Conservation (phyloP, 2,113 vertebrate genomes). For the Cinclus cinclus region DNA sequence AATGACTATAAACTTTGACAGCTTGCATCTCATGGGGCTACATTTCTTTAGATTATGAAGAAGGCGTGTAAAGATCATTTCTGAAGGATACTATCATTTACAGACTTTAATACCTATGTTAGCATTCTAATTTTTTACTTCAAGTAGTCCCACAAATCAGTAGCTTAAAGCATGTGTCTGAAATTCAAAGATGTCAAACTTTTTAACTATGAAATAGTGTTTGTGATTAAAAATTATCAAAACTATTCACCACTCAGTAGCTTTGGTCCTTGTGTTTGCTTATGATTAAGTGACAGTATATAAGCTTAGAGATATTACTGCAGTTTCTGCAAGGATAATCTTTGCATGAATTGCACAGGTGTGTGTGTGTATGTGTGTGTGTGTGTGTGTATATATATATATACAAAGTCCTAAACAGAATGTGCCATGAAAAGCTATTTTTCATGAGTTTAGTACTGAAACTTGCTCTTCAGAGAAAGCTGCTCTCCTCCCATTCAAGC, state of each 20-base stretch:
- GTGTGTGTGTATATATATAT: too few species aligned
- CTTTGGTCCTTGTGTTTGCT: background rate
- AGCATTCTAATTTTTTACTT: background rate
- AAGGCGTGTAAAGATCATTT: background rate
- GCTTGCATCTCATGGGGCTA: background rate
- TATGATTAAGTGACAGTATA: background rate
- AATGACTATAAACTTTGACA: background rate
- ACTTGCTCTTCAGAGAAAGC: background rate
- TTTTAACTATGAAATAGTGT: background rate
- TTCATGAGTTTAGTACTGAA: background rate
- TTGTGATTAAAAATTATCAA: background rate
- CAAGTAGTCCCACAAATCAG: background rate
- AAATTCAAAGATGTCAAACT: background rate
- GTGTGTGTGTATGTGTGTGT: too few species aligned
- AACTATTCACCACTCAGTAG: background rate
- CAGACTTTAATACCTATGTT: background rate
- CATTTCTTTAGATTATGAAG: background rate
- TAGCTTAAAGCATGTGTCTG: background rate
- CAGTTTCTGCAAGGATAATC: background rate
- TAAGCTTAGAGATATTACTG: background rate
- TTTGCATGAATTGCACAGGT: background rate
- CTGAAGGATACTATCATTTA: background rate
- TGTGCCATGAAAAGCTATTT: background rate
- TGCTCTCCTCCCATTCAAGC: background rate
- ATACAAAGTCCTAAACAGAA: background rate